Evolutionary conservation across 2,797 vertebrate species (phyloP).

Genomic region (Centropyge bicolor): DNA sequence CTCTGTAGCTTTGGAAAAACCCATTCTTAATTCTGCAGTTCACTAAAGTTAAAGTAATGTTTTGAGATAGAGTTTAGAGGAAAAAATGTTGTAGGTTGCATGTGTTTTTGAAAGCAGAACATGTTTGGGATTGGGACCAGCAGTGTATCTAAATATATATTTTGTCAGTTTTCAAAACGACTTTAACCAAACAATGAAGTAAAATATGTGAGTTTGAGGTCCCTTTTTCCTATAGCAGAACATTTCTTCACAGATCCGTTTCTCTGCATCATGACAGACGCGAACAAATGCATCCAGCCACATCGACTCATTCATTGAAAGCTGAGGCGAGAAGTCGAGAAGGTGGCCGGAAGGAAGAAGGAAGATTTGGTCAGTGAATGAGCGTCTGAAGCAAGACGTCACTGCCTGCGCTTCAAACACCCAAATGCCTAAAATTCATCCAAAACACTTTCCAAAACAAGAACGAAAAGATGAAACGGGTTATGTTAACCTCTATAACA

Average conservation of each 20-base stretch:
- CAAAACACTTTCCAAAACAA: background rate
- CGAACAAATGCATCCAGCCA: slow-evolving; percentile 32
- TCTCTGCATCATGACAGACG: slow-evolving; percentile 3
- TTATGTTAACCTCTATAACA: background rate
- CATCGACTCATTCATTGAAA: slow-evolving; percentile 42
- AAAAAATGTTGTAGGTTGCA: background rate
- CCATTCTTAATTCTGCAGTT: background rate
- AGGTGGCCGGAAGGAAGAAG: slow-evolving; percentile 56
- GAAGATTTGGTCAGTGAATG: slow-evolving; percentile 58
- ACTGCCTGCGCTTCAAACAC: slow-evolving; percentile 45
- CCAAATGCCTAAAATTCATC: slow-evolving; percentile 3
- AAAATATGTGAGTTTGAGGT: background rate
- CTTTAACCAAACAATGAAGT: background rate
- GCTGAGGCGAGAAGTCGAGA: slow-evolving; percentile 61
- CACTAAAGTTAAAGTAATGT: background rate
- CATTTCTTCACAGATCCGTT: no score
- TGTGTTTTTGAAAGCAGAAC: background rate
- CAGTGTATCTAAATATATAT: background rate
- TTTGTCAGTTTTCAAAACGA: background rate
- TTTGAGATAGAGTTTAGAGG: background rate
- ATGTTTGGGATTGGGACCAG: background rate
- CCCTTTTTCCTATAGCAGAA: no score
- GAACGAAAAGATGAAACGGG: background rate
- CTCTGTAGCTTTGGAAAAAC: background rate
- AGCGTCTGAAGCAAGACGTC: slow-evolving; percentile 67